Evolutionary conservation across 2,888 invertebrate genomes (phyloP).

Genomic region (Ypsolopha scabrella): DNA sequence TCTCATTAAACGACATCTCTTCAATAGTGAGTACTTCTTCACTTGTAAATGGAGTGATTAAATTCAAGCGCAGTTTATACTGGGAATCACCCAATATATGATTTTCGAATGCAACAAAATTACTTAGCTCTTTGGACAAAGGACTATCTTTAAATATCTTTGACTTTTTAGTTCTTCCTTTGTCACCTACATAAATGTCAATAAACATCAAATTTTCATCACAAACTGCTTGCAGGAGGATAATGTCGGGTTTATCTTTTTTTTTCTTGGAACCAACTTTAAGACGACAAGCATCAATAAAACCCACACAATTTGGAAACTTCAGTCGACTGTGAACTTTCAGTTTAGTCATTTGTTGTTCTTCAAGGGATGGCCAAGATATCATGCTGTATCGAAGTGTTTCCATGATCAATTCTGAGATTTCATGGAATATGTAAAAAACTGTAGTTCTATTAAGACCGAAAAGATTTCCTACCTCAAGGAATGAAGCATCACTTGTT

Average conservation of each 20-base stretch:
- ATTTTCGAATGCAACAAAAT: constrained; percentile 50
- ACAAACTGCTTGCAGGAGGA: constrained; percentile 58
- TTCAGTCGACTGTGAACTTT: constrained; percentile 50
- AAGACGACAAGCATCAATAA: constrained; percentile 50
- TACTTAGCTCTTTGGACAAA: constrained; percentile 38
- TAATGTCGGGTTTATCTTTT: constrained; percentile 28
- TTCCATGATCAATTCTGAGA: constrained; percentile 37
- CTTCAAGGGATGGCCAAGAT: constrained; percentile 49
- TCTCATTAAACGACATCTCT: constrained; percentile 60
- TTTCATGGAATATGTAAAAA: constrained; percentile 49
- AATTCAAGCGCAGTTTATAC: constrained; percentile 45
- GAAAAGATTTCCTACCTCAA: constrained; percentile 46
- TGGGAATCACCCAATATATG: constrained; percentile 53
- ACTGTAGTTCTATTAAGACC: constrained; percentile 50
- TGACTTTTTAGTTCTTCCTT: constrained; percentile 41
- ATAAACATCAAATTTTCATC: constrained; percentile 51
- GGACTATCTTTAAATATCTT: constrained; percentile 47
- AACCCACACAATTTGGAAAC: constrained; percentile 60
- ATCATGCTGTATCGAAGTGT: constrained; percentile 40
- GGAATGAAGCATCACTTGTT: constrained; percentile 43
- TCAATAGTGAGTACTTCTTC: constrained; percentile 52
- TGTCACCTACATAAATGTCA: constrained; percentile 43
- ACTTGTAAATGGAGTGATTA: constrained; percentile 52
- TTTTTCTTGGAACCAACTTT: constrained; percentile 40
- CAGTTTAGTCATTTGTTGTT: constrained; percentile 52